A percentile compares a stretch with the other conserved stretches of the same genome.
These are phyloP conservation scores for Tanytarsus gracilentus DNA, from an alignment of 2,888 invertebrate species.

Conservation along the genomic window DNA sequence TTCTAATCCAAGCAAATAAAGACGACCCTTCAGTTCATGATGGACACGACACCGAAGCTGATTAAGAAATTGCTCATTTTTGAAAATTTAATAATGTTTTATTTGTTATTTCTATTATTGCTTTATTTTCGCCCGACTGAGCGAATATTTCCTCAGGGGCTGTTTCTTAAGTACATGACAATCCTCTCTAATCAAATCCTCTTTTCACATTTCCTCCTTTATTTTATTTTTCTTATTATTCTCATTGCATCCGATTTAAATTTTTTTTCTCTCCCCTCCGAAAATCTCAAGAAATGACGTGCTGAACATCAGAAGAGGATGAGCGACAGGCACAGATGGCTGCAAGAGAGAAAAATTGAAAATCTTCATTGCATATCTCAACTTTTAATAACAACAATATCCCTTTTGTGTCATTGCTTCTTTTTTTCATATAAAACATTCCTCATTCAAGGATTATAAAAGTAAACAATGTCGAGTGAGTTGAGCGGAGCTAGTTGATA, in stretches of 20 bases:
- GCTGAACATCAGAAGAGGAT: background rate
- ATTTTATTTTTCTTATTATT: background rate
- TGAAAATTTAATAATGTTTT: too few species aligned
- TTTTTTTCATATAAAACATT: too few species aligned
- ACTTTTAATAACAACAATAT: background rate
- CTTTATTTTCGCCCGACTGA: too few species aligned
- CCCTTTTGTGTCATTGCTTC: constrained; percentile 9
- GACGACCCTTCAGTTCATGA: too few species aligned
- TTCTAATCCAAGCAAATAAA: too few species aligned
- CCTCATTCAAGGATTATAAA: too few species aligned
- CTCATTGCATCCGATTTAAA: constrained; percentile 8
- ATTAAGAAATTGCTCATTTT: too few species aligned
- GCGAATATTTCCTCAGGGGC: too few species aligned
- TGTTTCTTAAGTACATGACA: background rate
- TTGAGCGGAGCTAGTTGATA: too few species aligned
- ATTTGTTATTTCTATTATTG: too few species aligned
- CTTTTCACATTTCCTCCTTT: background rate
- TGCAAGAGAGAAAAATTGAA: background rate
- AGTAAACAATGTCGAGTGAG: too few species aligned
- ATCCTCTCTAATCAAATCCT: constrained; percentile 15
- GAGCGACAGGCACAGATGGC: constrained; percentile 5
- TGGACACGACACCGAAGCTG: too few species aligned
- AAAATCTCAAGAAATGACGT: background rate
- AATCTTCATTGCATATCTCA: background rate
- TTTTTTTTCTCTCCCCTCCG: background rate